Base-by-base conservation (phyloP, 2,113 vertebrate genomes). In the Myotis lucifugus region DNA sequence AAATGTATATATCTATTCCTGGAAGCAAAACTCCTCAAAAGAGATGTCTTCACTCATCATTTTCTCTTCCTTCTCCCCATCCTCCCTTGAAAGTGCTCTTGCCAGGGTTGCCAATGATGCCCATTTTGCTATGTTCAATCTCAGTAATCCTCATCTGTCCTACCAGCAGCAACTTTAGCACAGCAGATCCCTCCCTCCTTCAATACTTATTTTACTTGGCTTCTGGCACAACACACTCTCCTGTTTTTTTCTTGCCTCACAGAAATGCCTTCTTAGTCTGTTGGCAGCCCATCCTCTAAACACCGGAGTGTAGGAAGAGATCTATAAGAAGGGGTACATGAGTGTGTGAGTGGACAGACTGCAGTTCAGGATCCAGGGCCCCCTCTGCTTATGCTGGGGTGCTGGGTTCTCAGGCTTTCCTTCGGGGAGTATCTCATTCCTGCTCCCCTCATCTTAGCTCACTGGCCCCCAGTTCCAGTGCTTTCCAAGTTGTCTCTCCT, bases 21-120 rank as follows among this genome's bases (percentile, higher is more conserved):
- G 73, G 40, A 73, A 88, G 73, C 34, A 85, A 90, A 77, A 56
- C n/a, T 83, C 73, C 69, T 84, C 92, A 77, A 90, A 85, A 95
- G 29, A 85, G 76, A 85, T 50, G 40, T 46, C 46, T 50, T 17
- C 77, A n/a, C 18, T 73, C 70, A 84, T 78, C 34, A 46, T 42
- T 73, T 76, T 95, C 85, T 94, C 59, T 72, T 95, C 56, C 54
- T 66, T 84, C 42, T 19, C 14, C 48, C 81, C 19, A 34, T 54
- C 42, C 8, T 84, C 46, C 81, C 72, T 90, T 52, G 64, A 88
- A 93, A 46, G 37, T 0, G 1, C 74, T 93, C 84, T 85, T 61
- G 50, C 74, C 48, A n/a, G 83, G 74, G 14, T 17, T 77, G 96
- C 52, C 9, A 52, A 25, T 4, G n/a, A 34, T 2, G 27, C 7